Evolutionary conservation across 1,140 invertebrate species (phyloP).

Genomic region (Zaprionus nigranus): DNA sequence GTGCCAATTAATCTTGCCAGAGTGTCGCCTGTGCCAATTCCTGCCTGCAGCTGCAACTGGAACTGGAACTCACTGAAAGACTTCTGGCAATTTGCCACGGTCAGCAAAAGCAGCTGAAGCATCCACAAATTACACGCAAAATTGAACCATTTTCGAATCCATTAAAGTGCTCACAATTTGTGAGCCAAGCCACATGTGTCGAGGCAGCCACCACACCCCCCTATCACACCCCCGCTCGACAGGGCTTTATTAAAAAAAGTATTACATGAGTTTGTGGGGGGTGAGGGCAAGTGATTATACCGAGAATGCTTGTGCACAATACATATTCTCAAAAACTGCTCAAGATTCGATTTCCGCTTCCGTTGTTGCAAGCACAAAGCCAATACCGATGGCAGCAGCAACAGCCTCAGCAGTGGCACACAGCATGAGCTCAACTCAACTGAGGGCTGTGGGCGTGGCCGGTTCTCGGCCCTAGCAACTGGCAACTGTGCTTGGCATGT

Average conservation of each 20-base stretch:
- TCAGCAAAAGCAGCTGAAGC: conserved; percentile 46
- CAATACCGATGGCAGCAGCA: conserved; percentile 22
- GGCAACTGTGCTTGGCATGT: conserved; percentile 59
- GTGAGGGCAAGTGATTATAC: conserved; percentile 22
- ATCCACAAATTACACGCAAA: conserved; percentile 69
- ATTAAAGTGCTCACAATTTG: conserved; percentile 75
- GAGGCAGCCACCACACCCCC: neutral
- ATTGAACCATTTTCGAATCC: conserved; percentile 62
- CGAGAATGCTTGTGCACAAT: conserved; percentile 34
- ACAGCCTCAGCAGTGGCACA: conserved; percentile 3
- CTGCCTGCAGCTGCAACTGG: conserved; percentile 2
- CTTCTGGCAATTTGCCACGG: conserved; percentile 54
- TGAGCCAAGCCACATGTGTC: conserved; percentile 13
- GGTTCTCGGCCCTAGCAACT: conserved; percentile 17
- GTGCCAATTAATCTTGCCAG: conserved; percentile 70
- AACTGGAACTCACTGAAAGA: conserved; percentile 12
- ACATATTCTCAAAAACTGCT: conserved; percentile 64
- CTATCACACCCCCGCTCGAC: neutral
- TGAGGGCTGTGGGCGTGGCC: conserved; percentile 40
- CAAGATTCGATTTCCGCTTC: conserved; percentile 82
- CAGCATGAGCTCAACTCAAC: conserved; percentile 7
- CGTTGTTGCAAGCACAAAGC: conserved; percentile 69
- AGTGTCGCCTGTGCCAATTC: conserved; percentile 27
- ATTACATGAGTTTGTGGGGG: conserved; percentile 52
- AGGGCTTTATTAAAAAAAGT: conserved; percentile 38